Conservation (phyloP, 2,888 invertebrate species). For the Cremastinae sp. region DNA sequence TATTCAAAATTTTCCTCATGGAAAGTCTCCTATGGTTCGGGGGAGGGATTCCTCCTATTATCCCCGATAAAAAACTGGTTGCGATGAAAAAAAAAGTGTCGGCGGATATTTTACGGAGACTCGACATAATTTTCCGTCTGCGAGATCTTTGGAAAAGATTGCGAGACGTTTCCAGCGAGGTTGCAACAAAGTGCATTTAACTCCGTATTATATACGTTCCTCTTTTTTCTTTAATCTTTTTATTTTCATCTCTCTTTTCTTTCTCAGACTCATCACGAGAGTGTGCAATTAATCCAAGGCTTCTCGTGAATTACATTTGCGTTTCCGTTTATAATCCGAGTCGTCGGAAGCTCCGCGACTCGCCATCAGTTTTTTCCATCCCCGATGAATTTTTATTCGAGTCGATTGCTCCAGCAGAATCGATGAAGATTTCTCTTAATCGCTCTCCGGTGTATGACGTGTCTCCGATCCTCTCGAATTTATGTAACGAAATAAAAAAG, state of each 20-base stretch:
- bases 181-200: slow-evolving; percentile 47
- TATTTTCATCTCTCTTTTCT: slow-evolving; percentile 12
- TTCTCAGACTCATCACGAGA: slow-evolving; percentile 4
- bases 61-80: too few relatives aligned
- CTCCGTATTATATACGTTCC: too few relatives aligned
- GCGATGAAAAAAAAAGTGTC: too few relatives aligned
- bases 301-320: slow-evolving; percentile 11
- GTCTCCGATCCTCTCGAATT: too few relatives aligned
- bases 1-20: too few relatives aligned
- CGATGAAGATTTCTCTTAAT: too few relatives aligned
- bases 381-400: not conserved
- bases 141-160: slow-evolving; percentile 25
- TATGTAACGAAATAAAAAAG: too few relatives aligned
- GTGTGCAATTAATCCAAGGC: slow-evolving; percentile 53
- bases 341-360: slow-evolving; percentile 37
- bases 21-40: too few relatives aligned
- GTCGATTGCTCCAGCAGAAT: not conserved
- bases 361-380: slow-evolving; percentile 6
- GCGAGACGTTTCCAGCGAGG: slow-evolving; percentile 2
- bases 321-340: slow-evolving; percentile 43
- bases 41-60: too few relatives aligned
- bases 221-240: not conserved
- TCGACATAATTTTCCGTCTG: slow-evolving; percentile 20
- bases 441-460: too few relatives aligned
- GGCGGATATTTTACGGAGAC: not conserved